Evolutionary conservation across 2,113 vertebrate genomes (phyloP), one percentile per base, ranked within the genome.

Genomic region (Neogobius melanostomus): DNA sequence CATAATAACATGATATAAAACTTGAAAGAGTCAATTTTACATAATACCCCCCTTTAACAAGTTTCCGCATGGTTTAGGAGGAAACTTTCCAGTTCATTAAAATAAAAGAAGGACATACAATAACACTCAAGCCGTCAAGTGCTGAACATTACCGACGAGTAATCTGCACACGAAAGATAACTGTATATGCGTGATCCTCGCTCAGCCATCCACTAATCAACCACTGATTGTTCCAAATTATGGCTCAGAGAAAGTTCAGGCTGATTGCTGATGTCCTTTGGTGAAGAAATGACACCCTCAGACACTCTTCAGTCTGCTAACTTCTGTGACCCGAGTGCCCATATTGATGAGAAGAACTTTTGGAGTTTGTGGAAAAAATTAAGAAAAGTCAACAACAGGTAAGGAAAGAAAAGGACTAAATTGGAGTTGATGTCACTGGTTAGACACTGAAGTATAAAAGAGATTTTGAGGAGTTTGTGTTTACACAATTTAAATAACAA

Each of bases 161-260:
- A 49, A 85, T 83, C 83, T 85, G 69, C 74, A 69, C 59, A 74
- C 66, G 69, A 74, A 72, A 43, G 48, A 15, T 69, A 73, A 75
- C 52, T 71, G 66, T 82, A 79, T 76, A 76, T 60, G 67, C 67
- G 63, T 6, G 66, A 60, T 65, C 50, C 68, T 69, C 57, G 62
- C 66, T 79, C 67, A 70, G 50, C 66, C 76, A n/a, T 9, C 5
- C 56, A 68, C 72, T 80, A 81, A 82, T 82, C 75, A 84, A 82
- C 47, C 52, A 21, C 64, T 79, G 72, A 87, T 88, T 82, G 83
- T 82, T 79, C 80, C 75, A 77, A 84, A 82, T 79, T 73, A 68
- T 75, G 80, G 53, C 46, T 85, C 28, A 69, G 48, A 50, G 69
- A 11, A 21, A 64, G 68, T 74, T 52, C 9, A 68, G 49, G 75